A percentile compares a stretch with the other conserved stretches of the same genome.
These are phyloP conservation scores for Orchesella flavescens DNA, from an alignment of 2,888 invertebrate genomes.

Conservation along the genomic window DNA sequence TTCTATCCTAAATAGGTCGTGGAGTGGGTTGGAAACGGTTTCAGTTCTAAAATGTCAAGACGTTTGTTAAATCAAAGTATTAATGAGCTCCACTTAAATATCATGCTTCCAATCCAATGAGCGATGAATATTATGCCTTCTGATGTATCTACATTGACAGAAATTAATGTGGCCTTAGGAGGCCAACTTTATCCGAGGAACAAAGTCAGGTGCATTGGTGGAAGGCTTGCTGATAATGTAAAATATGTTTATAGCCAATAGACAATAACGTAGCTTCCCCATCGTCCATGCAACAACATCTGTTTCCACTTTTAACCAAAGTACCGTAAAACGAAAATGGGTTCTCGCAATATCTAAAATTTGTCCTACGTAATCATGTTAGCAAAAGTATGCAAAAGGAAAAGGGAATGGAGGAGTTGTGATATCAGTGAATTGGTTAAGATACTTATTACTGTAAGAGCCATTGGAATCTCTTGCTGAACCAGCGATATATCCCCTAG, in stretches of 20 bases:
- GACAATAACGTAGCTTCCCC: neutral
- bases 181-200: no score
- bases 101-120: no score
- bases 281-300: conserved; percentile 14
- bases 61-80: neutral
- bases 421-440: neutral
- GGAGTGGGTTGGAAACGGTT: no score
- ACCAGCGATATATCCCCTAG: conserved; percentile 18
- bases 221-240: no score
- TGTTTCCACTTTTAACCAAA: conserved; percentile 15
- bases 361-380: conserved; percentile 36
- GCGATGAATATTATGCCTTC: no score
- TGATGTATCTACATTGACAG: neutral
- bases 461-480: conserved; percentile 22
- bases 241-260: no score
- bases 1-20: no score
- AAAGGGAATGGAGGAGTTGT: neutral
- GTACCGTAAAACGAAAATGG: conserved; percentile 26
- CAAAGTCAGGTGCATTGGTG: no score
- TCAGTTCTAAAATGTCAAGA: no score
- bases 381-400: conserved; percentile 36
- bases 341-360: conserved; percentile 7
- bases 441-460: neutral
- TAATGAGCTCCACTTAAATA: neutral
- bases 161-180: neutral